These are phyloP conservation scores for Lanistes nyassanus DNA, from an alignment of 1,140 invertebrate genomes.

Conservation along the genomic window DNA sequence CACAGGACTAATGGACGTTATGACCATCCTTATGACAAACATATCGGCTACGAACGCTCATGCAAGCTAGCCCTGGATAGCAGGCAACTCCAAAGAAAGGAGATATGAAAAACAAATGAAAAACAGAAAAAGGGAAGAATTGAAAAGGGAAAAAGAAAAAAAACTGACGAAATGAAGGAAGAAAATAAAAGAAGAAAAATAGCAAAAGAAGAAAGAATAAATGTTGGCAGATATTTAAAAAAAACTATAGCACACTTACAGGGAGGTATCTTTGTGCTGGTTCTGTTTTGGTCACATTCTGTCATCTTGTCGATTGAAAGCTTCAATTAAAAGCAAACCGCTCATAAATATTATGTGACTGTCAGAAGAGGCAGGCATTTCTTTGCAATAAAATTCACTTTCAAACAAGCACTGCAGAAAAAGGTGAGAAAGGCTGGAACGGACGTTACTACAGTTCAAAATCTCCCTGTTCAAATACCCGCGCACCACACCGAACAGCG, in stretches of 20 bases:
- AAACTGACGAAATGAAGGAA: neutral
- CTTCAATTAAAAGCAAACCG: neutral
- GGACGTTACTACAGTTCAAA: too few species aligned
- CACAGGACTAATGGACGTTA: too few species aligned
- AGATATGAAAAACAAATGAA: neutral
- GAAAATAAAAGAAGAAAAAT: neutral
- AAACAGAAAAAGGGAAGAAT: neutral
- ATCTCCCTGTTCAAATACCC: too few species aligned
- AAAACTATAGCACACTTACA: neutral
- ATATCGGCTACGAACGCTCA: too few species aligned
- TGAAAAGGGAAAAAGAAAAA: neutral
- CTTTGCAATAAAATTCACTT: too few species aligned
- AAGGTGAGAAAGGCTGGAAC: too few species aligned
- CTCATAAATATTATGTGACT: too few species aligned
- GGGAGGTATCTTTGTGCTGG: neutral
- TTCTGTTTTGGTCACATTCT: constrained; percentile 2
- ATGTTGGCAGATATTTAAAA: neutral
- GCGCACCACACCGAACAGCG: too few species aligned
- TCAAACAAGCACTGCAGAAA: too few species aligned
- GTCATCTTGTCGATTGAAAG: neutral
- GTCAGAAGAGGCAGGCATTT: too few species aligned
- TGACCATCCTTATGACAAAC: too few species aligned
- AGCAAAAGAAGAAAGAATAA: neutral
- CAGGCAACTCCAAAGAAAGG: neutral
- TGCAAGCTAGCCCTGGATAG: too few species aligned